Base-by-base conservation (phyloP, 2,888 invertebrate genomes). In the Cephalotes varians region DNA sequence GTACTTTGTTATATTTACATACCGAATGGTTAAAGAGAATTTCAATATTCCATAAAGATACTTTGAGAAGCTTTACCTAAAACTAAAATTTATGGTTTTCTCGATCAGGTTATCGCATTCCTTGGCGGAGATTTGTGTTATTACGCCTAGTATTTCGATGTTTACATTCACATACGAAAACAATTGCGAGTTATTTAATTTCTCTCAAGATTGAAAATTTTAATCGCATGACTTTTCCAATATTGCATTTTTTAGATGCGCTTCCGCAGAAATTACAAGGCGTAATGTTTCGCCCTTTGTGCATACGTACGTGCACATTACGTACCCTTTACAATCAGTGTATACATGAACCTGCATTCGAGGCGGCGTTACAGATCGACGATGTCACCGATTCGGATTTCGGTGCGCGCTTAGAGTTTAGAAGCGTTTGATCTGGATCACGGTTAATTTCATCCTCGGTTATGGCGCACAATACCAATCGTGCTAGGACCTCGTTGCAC, bases 401-500 rank as follows among this genome's bases (percentile, higher is more conserved):
- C 80, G 81, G 71, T 74, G 85, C 83, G 87, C 86, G 85, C 62
- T 40, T 82, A 64, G 84, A 81, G 87, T 86, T 77, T 85, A 71
- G 69, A 79, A 86, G 81, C 89, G 87, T 90, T 90, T 87, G 86
- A 90, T 90, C 84, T 74, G 84, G 89, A 88, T 86, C 88, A 88
- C 85, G 88, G 89, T 88, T 90, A 90, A 90, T 90, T 90, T 90
- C 88, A 84, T 82, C 87, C 84, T 82, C 69, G 86, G 88, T 87
- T 86, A 83, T 88, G 85, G 86, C 82, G 88, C 84, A 90, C 87
- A 90, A 90, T 90, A 79, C 81, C 86, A 89, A 86, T 88, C 85
- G 85, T 69, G 79, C 82, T 67, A 71, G 85, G 86, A 86, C 85
- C 84, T 54, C 81, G 89, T 81, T 67, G 89, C 82, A 82, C 56